Evolutionary conservation across 2,888 invertebrate genomes (phyloP).

Genomic region (Apamea anceps): DNA sequence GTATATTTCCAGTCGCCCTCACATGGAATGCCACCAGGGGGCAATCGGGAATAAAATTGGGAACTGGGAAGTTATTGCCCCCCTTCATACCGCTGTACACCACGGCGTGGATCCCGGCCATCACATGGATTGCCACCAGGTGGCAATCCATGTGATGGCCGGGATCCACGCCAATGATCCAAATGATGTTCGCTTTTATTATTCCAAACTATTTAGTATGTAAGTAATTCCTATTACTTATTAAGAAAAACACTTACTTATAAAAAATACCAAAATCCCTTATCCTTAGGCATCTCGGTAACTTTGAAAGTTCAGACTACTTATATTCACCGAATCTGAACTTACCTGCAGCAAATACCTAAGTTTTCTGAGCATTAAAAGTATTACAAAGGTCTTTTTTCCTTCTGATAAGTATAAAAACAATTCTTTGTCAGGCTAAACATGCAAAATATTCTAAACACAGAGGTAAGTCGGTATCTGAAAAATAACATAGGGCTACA

Average conservation of each 20-base stretch:
- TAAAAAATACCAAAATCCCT: neutral
- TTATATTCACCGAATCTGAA: neutral
- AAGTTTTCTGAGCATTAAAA: neutral
- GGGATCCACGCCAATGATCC: too few relatives aligned
- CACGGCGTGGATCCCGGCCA: too few relatives aligned
- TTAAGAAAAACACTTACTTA: neutral
- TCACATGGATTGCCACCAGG: too few relatives aligned
- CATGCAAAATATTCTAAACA: too few relatives aligned
- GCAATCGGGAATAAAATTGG: too few relatives aligned
- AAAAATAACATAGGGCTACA: neutral
- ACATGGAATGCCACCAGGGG: too few relatives aligned
- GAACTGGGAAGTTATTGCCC: too few relatives aligned
- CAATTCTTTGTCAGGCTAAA: neutral
- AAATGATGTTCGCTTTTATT: neutral
- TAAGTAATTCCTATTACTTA: neutral
- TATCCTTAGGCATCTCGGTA: neutral
- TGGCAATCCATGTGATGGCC: too few relatives aligned
- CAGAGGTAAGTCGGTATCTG: neutral
- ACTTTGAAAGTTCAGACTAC: neutral
- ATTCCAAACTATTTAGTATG: neutral
- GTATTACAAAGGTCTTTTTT: neutral
- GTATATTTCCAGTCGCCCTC: too few relatives aligned
- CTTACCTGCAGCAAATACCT: neutral
- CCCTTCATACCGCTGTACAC: too few relatives aligned
- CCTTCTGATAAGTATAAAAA: neutral